Evolutionary conservation across 1,140 invertebrate species (phyloP).

Genomic region (Lysiphlebus fabarum): DNA sequence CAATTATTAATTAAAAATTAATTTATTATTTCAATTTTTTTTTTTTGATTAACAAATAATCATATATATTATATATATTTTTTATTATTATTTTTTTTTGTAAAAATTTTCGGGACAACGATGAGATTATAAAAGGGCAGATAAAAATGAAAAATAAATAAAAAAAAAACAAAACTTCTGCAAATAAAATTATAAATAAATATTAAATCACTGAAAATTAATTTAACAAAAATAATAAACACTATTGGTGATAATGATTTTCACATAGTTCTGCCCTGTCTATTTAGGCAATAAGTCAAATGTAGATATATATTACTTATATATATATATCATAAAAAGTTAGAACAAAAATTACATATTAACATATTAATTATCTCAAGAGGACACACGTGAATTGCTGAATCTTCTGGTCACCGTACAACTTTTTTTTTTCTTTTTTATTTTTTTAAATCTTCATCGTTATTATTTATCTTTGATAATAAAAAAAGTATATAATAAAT

Average conservation of each 20-base stretch:
- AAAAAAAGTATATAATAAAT: constrained; percentile 22
- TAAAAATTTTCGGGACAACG: constrained; percentile 22
- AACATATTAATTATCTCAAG: constrained; percentile 49
- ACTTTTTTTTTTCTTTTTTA: constrained; percentile 21
- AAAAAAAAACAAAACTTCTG: too few species aligned
- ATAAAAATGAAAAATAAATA: background rate
- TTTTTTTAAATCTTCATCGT: background rate
- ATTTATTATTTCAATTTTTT: background rate
- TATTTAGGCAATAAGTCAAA: constrained; percentile 39
- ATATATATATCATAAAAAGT: constrained; percentile 50
- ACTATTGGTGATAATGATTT: constrained; percentile 12
- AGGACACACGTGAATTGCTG: constrained; percentile 43
- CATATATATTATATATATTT: background rate
- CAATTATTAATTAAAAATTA: constrained; percentile 7
- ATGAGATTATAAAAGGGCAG: constrained; percentile 7
- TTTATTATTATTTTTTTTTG: background rate
- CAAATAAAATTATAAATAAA: background rate
- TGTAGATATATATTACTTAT: too few species aligned
- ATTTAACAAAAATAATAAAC: constrained; percentile 6
- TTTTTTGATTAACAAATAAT: background rate
- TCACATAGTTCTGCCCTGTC: constrained; percentile 25
- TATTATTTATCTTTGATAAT: constrained; percentile 9
- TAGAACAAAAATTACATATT: constrained; percentile 45
- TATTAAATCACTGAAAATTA: background rate
- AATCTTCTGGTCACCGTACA: constrained; percentile 29